Conservation (phyloP, 2,113 vertebrate species). For the Tursiops truncatus region DNA sequence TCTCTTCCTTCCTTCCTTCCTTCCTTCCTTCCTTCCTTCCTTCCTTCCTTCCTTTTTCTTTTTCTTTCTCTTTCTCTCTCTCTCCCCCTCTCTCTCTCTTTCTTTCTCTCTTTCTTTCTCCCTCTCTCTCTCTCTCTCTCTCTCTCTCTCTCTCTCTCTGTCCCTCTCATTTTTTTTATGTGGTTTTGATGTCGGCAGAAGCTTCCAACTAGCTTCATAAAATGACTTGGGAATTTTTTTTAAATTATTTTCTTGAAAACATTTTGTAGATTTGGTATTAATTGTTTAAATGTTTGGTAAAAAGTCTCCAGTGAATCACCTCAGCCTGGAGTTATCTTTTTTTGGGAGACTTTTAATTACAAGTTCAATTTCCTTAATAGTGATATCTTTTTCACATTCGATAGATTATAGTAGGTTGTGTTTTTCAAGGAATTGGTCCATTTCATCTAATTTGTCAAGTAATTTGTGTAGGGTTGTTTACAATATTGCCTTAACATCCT, state of each 20-base stretch:
- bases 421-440: neutral
- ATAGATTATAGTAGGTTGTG: neutral
- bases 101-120: no score
- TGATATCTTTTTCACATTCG: neutral
- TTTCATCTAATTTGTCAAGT: neutral
- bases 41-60: no score
- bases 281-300: neutral
- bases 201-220: neutral
- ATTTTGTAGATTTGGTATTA: neutral
- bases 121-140: no score
- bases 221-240: neutral
- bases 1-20: no score
- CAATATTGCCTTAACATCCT: neutral
- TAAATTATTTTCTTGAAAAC: neutral
- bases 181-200: neutral
- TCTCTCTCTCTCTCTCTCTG: no score
- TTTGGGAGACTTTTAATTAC: neutral
- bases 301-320: neutral
- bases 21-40: no score
- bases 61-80: fast-evolving
- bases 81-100: fast-evolving
- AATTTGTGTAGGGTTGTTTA: neutral
- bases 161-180: neutral
- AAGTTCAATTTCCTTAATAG: neutral
- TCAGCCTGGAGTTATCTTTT: neutral